Conservation (phyloP, 2,113 vertebrate genomes). For the Poeciliopsis turrubarensis region DNA sequence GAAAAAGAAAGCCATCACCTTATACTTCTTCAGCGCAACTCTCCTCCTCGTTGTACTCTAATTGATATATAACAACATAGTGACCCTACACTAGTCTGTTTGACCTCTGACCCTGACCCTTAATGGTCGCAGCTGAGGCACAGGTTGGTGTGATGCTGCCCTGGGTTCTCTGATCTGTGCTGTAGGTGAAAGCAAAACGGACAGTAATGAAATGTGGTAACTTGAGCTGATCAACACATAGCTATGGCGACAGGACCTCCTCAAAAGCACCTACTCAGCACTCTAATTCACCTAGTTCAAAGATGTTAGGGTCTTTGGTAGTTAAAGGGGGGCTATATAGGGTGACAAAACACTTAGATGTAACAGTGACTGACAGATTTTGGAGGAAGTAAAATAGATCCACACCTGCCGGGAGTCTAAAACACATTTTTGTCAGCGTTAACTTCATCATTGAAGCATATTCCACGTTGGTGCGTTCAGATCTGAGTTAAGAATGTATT, state of each 20-base stretch:
- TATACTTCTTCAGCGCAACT: slow-evolving; percentile 45
- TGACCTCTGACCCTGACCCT: slow-evolving; percentile 60
- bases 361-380: slow-evolving; percentile 15
- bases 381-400: slow-evolving; percentile 5
- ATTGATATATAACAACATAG: slow-evolving; percentile 75
- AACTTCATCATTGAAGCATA: neutral
- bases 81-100: slow-evolving; percentile 44
- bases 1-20: slow-evolving; percentile 7
- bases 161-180: slow-evolving; percentile 72
- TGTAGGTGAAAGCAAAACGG: slow-evolving; percentile 62
- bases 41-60: slow-evolving; percentile 46
- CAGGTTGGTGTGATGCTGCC: slow-evolving; percentile 52
- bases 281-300: slow-evolving; percentile 58
- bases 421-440: neutral
- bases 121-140: slow-evolving; percentile 64
- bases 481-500: neutral
- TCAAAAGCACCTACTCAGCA: slow-evolving; percentile 58
- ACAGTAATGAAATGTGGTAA: slow-evolving; percentile 68
- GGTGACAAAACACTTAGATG: slow-evolving; percentile 47
- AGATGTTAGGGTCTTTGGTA: slow-evolving; percentile 51
- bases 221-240: slow-evolving; percentile 56
- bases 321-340: slow-evolving; percentile 45
- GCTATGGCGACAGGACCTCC: slow-evolving; percentile 61
- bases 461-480: too few relatives aligned
- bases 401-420: neutral